Evolutionary conservation across 2,113 vertebrate species (phyloP), one percentile per base, ranked within the genome.

Genomic region (Panthera tigris): DNA sequence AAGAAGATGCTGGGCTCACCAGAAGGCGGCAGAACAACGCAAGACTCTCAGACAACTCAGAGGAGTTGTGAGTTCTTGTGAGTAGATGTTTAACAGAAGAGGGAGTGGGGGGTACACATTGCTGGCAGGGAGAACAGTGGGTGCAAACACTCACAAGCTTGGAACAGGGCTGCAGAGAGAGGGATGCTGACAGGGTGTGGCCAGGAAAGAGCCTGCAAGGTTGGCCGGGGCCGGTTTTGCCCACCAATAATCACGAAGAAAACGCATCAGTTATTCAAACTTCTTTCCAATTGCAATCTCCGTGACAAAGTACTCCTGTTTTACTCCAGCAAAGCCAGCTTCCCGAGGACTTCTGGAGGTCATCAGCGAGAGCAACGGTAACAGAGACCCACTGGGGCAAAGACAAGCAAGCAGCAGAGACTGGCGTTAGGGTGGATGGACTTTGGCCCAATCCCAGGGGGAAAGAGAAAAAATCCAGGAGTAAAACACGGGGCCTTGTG

Each of bases 281-380:
- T 82, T 92, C 50, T 88, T 88, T 97, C 76, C 50, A 92, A 4
- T 73, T 92, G 86, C 86, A 66, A 96, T 95, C 97, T 98, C 81
- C 92, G 86, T 96, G 82, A 97, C 55, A 96, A 93, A 97, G 92
- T 27, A 33, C 18, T 88, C 2, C 27, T 50, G 57, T 11, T 96
- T 85, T 27, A 50, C 66, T 55, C 27, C 1, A 2, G 1, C 3
- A 4, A 76, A 90, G 21, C 15, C 71, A 89, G 90, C 82, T 96
- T 95, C 71, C 90, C 89, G 80, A 63, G 19, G 86, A 39, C 41
- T 95, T 83, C 91, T 96, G 89, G 84, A 96, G 41, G 57, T 39
- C 39, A 90, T 93, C 4, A 4, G 33, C 66, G 15, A 31, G 86
- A 84, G 86, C 69, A 3, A 65, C 4, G 4, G 78, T 71, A 57